Evolutionary conservation across 2,797 vertebrate genomes (phyloP).

Genomic region (Sparidentex hasta): DNA sequence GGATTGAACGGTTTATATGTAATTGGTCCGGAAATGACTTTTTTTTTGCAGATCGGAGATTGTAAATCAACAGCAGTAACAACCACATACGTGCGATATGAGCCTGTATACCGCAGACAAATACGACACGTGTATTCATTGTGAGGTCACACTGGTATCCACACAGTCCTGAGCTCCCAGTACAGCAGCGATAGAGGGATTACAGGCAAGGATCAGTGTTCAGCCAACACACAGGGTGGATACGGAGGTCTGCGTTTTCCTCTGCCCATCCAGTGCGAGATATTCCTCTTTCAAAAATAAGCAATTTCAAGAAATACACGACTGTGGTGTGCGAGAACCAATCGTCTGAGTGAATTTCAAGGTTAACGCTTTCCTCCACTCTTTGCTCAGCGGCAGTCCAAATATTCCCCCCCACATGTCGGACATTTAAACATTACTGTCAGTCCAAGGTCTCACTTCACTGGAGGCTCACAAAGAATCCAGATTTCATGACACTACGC

Average conservation of each 20-base stretch:
- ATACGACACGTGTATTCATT: slow-evolving; percentile 17
- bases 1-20: background rate
- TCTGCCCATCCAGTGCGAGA: slow-evolving; percentile 26
- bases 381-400: slow-evolving; percentile 30
- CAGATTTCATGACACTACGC: slow-evolving; percentile 27
- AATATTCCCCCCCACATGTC: slow-evolving; percentile 11
- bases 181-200: slow-evolving; percentile 37
- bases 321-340: slow-evolving; percentile 18
- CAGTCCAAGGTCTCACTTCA: slow-evolving; percentile 26
- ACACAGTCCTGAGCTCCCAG: background rate
- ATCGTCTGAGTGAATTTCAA: slow-evolving; percentile 25
- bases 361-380: slow-evolving; percentile 22
- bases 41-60: background rate
- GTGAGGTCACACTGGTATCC: slow-evolving; percentile 13
- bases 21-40: background rate
- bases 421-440: slow-evolving; percentile 9
- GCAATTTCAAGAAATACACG: slow-evolving; percentile 39
- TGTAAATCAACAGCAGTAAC: slow-evolving; percentile 3
- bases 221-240: slow-evolving; percentile 31
- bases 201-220: slow-evolving; percentile 46
- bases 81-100: background rate
- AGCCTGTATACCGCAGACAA: slow-evolving; percentile 11
- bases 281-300: slow-evolving; percentile 29
- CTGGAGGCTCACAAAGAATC: background rate
- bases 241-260: slow-evolving; percentile 9